phyloP scores from a whole-genome alignment of 2,888 invertebrate species.

The Nesidiocoris tenuis region DNA sequence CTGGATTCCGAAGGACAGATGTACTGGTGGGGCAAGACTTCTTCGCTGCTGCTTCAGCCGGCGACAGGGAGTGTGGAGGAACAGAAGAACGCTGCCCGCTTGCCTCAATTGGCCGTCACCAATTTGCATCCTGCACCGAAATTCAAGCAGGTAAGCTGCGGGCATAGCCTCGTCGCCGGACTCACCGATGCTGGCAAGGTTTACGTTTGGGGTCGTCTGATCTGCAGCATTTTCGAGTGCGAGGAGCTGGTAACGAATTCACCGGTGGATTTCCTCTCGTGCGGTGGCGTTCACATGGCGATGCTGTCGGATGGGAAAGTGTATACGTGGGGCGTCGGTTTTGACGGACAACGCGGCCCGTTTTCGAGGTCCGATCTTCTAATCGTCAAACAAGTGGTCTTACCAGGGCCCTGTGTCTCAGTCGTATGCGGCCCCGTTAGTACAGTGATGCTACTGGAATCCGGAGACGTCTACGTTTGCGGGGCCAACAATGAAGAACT shows the following conservation, averaged over 20 bases:
- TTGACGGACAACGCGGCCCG: conserved; percentile 8
- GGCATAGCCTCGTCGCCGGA: conserved; percentile 2
- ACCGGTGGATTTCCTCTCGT: background rate
- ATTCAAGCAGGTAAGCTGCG: conserved; percentile 3
- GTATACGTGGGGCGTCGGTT: conserved; percentile 10
- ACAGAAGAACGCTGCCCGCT: too few relatives aligned
- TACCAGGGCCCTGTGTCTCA: background rate
- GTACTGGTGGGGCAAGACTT: conserved; percentile 16
- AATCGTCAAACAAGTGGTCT: background rate
- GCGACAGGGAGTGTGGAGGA: too few relatives aligned
- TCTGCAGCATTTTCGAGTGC: conserved; percentile 5
- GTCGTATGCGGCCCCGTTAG: conserved; percentile 12
- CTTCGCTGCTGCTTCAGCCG: background rate
- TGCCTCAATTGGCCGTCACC: background rate
- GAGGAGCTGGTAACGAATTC: conserved; percentile 7
- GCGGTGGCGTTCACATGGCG: conserved; percentile 13
- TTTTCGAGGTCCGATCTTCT: background rate
- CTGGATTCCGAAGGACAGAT: conserved; percentile 1
- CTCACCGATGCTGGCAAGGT: background rate
- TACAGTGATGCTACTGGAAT: conserved; percentile 1
- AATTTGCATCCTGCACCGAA: background rate
- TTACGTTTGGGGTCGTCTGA: conserved; percentile 9
- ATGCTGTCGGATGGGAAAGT: background rate
- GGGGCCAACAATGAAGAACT: conserved; percentile 1
- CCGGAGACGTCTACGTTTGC: conserved; percentile 1